Evolutionary conservation across 2,797 vertebrate species (phyloP).

Genomic region (Acipenser transmontanus): DNA sequence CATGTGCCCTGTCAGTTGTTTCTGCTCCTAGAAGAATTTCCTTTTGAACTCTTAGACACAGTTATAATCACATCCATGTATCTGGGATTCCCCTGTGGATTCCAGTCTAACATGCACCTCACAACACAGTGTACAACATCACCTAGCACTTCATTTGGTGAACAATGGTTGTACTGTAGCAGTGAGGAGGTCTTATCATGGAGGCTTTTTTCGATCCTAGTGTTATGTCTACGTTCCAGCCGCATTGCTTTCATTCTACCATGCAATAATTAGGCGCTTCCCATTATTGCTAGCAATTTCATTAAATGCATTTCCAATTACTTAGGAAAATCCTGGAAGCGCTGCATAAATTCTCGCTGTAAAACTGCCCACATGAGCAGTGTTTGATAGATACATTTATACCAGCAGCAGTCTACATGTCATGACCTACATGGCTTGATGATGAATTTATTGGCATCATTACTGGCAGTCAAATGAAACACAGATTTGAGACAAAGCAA

Average conservation of each 20-base stretch:
- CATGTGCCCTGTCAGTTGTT: too few species aligned
- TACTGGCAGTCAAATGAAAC: slow-evolving; percentile 38
- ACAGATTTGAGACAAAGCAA: slow-evolving; percentile 31
- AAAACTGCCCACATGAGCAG: slow-evolving; percentile 20
- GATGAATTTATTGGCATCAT: slow-evolving; percentile 40
- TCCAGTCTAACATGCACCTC: neutral
- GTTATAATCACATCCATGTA: neutral
- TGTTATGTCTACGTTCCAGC: neutral
- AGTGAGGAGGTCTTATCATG: neutral
- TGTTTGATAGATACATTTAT: slow-evolving; percentile 20
- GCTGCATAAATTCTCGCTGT: slow-evolving; percentile 26
- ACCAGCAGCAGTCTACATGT: slow-evolving; percentile 27
- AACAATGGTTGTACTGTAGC: neutral
- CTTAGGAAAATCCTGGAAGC: slow-evolving; percentile 16
- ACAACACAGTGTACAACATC: neutral
- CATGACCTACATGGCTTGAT: slow-evolving; percentile 20
- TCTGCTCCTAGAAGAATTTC: too few species aligned
- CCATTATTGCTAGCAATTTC: slow-evolving; percentile 10
- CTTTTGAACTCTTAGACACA: neutral
- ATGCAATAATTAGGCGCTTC: slow-evolving; percentile 9
- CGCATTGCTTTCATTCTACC: neutral
- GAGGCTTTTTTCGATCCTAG: neutral
- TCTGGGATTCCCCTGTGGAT: neutral
- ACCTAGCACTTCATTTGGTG: neutral
- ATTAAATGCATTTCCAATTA: slow-evolving; percentile 9